Percentiles rank a stretch among this genome's conserved stretches.
phyloP scores from a whole-genome alignment of 2,888 invertebrate species.

The Agrochola litura region DNA sequence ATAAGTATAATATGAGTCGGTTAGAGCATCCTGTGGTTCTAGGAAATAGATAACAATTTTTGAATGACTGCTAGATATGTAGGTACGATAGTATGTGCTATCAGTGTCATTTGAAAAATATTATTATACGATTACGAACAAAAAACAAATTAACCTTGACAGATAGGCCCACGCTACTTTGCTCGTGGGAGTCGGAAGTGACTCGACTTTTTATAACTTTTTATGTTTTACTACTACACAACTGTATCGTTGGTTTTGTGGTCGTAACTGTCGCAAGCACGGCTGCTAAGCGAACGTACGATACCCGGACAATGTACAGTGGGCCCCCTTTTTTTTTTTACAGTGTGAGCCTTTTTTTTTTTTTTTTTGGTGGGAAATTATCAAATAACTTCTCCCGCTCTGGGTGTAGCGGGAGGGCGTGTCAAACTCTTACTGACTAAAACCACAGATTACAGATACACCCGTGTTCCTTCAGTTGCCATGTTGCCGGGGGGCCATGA shows the following conservation, averaged over 20 bases:
- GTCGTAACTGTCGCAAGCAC: background rate
- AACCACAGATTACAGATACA: no score
- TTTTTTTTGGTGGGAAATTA: no score
- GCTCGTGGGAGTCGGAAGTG: background rate
- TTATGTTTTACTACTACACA: background rate
- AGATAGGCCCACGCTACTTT: background rate
- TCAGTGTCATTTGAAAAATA: background rate
- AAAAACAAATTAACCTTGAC: background rate
- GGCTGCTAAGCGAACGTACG: no score
- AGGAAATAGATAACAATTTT: constrained; percentile 18
- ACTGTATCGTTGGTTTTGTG: background rate
- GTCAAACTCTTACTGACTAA: no score
- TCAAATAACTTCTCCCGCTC: no score
- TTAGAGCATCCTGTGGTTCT: constrained; percentile 22
- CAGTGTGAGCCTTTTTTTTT: no score
- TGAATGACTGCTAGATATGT: background rate
- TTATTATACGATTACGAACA: background rate
- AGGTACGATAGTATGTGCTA: background rate
- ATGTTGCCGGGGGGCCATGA: no score
- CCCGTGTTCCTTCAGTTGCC: no score
- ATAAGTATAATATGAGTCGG: background rate
- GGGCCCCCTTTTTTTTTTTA: no score
- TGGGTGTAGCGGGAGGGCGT: no score
- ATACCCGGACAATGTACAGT: no score
- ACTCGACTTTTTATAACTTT: no score